Percentiles rank a stretch among this genome's conserved stretches.
Conservation (phyloP, 1,140 invertebrate species). For the Drosophila bifasciata region DNA sequence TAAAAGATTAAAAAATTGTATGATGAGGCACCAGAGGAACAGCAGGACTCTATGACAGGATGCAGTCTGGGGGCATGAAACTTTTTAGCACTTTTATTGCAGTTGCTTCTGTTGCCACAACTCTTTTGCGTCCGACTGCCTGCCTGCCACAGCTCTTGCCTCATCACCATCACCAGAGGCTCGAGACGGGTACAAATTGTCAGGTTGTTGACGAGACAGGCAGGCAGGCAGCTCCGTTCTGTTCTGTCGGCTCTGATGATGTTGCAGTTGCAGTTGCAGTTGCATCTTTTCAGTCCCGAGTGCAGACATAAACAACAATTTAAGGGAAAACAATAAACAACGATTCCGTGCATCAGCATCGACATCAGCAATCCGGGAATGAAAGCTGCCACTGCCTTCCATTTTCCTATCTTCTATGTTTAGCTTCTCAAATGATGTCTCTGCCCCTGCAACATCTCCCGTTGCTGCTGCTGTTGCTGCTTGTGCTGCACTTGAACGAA, state of each 20-base stretch:
- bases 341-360: slow-evolving; percentile 3
- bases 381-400: slow-evolving; percentile 22
- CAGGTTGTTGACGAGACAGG: slow-evolving; percentile 69
- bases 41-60: slow-evolving; percentile 60
- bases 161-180: slow-evolving; percentile 39
- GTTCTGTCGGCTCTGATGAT: slow-evolving; percentile 35
- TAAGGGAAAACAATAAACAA: slow-evolving; percentile 44
- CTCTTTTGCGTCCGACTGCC: slow-evolving; percentile 21
- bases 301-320: slow-evolving; percentile 62
- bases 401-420: slow-evolving; percentile 10
- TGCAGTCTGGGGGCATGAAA: slow-evolving; percentile 74
- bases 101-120: slow-evolving; percentile 30
- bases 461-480: background rate
- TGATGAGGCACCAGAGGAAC: slow-evolving; percentile 19
- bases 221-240: slow-evolving; percentile 23
- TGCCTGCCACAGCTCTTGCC: slow-evolving; percentile 13
- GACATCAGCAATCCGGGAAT: slow-evolving; percentile 1
- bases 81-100: slow-evolving; percentile 80
- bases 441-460: slow-evolving; percentile 13
- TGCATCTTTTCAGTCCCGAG: slow-evolving; percentile 10
- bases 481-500: slow-evolving; percentile 64
- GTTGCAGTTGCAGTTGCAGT: slow-evolving; percentile 37
- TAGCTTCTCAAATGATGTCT: slow-evolving; percentile 7
- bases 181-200: slow-evolving; percentile 69
- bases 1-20: slow-evolving; percentile 74